Base-by-base conservation (phyloP, 2,888 invertebrate genomes). In the Automeris io region DNA sequence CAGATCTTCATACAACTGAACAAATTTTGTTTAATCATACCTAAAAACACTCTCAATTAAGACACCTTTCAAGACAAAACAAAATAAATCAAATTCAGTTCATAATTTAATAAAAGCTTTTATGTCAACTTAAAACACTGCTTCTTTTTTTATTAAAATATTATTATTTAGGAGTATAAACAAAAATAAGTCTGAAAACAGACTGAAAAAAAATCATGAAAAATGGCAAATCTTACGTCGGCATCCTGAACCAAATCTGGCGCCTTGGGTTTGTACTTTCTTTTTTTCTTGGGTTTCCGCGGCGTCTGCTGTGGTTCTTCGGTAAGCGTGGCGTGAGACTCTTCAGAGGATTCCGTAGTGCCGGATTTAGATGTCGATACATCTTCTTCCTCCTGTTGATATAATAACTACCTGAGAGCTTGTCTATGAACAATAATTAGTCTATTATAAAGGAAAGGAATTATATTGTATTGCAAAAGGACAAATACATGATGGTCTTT, bases 221-320 rank as follows among this genome's bases (percentile, higher is more conserved):
- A 29, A 6, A 5, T n/a, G 54, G n/a, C n/a, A n/a, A n/a, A n/a
- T n/a, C 82, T 80, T 46, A 87, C 87, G 59, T 87, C 87, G 42
- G 86, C 85, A 42, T 87, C 87, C 45, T 80, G 81, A 5, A 78
- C 74, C 12, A 86, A 51, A 31, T 85, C 85, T 0, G 75, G 63
- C 0, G 77, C 62, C 38, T 76, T 78, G 0, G 78, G 76, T 44
- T 81, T 79, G 55, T 78, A 83, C 49, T 70, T 71, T 60, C 77
- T 67, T 26, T 77, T 82, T 46, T 73, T 75, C 60, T 75, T 83
- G 42, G 77, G 79, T 44, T 67, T 71, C 29, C 70, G 64, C 4
- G 52, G 53, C 5, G 62, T 47, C 8, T 57, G 59, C 2, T 56
- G 49, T 1, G 61, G 61, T 13, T 56, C 46, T 33, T 61, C 61